Base-by-base conservation (phyloP, 2,113 vertebrate species). In the Trachemys scripta region DNA sequence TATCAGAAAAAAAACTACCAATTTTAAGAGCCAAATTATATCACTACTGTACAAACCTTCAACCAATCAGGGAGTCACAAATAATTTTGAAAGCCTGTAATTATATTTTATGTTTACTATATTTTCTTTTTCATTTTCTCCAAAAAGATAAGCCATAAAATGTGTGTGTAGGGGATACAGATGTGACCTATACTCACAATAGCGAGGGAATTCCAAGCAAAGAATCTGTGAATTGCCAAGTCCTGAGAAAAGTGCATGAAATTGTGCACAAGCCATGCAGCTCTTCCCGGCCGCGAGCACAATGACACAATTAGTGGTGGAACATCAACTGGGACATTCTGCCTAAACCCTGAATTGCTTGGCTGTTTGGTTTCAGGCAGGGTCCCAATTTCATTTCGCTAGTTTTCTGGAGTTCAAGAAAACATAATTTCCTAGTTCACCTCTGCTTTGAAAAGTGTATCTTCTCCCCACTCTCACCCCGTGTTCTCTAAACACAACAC, bases 81-180 rank as follows among this genome's bases (percentile, higher is more conserved):
- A 25, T 25, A 47, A 31, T 29, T 54, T 65, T 45, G 38, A 95
- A 90, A 5, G 85, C 72, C 56, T 75, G 79, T 82, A 93, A 93
- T 62, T 24, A 51, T 0, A 1, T 13, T 87, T 62, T 72, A 79
- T 79, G 22, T 75, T 75, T 42, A 75, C 17, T 80, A 76, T 24
- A 35, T 35, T 12, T 2, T 79, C 80, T 53, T 51, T 72, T 62
- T 57, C 53, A 8, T 87, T 90, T n/a, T 27, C 8, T n/a, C 79
- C 16, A n/a, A 84, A 62, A 38, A 27, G 45, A 53, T 27, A 50
- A 69, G 57, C 29, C 78, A 79, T 13, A 56, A 25, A 54, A 35
- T 50, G n/a, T 0, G 1, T 75, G 87, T 50, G 47, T 22, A n/a
- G 57, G 57, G 24, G 29, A 24, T 24, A 50, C 31, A 62, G 79